Percentiles rank a stretch among this genome's conserved stretches.
phyloP scores from a whole-genome alignment of 2,113 vertebrate species.

The Mixornis gularis region DNA sequence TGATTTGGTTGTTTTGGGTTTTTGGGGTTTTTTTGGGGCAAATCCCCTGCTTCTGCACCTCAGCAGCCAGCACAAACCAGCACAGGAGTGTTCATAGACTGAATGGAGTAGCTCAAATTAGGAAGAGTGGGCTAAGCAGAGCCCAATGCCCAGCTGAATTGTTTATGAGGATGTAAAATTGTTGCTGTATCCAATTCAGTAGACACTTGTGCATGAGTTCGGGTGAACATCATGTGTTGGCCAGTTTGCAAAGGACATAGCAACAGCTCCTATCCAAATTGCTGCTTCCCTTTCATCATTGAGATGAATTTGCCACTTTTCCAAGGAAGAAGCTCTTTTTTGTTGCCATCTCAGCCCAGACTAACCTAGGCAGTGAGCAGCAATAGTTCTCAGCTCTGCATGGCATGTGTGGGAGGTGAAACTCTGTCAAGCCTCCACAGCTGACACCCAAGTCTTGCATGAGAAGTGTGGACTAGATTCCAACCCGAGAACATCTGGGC shows the following conservation, averaged over 20 bases:
- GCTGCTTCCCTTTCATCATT: background rate
- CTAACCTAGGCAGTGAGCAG: background rate
- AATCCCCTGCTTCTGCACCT: background rate
- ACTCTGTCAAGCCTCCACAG: background rate
- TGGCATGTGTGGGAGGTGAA: background rate
- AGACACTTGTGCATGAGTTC: background rate
- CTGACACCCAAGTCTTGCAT: background rate
- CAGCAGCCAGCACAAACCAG: background rate
- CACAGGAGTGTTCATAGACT: background rate
- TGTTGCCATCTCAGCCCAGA: background rate
- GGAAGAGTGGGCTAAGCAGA: background rate
- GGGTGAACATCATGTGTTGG: rapidly evolving
- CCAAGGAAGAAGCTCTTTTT: background rate
- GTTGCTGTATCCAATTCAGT: background rate
- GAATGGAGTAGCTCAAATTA: background rate
- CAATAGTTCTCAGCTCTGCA: background rate
- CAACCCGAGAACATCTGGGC: background rate
- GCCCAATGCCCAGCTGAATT: background rate
- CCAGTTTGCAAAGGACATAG: background rate
- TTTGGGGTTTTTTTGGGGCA: background rate
- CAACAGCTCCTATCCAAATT: background rate
- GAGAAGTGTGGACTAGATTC: background rate
- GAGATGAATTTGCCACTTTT: background rate
- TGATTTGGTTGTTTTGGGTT: background rate
- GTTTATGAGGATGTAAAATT: background rate